Conservation (phyloP, 2,888 invertebrate species). For the Andrena camellia region DNA sequence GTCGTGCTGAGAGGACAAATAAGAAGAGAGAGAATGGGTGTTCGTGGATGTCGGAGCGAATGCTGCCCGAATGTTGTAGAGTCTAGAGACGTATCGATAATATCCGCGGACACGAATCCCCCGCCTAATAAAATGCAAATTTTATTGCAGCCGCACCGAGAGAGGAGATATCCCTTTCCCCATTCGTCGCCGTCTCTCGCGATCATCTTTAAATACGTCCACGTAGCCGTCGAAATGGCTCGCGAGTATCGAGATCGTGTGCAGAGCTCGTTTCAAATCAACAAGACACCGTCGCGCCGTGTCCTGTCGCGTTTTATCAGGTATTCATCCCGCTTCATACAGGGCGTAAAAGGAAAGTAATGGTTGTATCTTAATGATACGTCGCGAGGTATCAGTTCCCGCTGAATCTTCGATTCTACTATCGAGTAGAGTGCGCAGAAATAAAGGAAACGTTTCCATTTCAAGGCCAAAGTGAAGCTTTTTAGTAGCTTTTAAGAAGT, state of each 20-base stretch:
- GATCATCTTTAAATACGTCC: slow-evolving; percentile 38
- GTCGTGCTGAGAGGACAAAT: slow-evolving; percentile 1
- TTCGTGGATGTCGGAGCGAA: slow-evolving; percentile 13
- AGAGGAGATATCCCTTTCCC: slow-evolving; percentile 26
- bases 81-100: not conserved
- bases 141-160: slow-evolving; percentile 32
- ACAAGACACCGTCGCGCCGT: slow-evolving; percentile 19
- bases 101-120: slow-evolving; percentile 37
- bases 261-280: slow-evolving; percentile 22
- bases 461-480: no score
- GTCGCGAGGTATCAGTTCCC: no score
- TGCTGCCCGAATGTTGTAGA: slow-evolving; percentile 21
- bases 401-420: no score
- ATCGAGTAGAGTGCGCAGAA: no score
- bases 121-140: slow-evolving; percentile 46
- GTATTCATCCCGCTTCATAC: not conserved
- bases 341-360: not conserved
- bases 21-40: slow-evolving; percentile 6
- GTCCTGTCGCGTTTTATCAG: slow-evolving; percentile 10
- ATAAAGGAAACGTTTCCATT: no score
- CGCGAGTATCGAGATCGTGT: slow-evolving; percentile 36
- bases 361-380: not conserved
- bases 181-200: slow-evolving; percentile 28
- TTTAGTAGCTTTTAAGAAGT: not conserved
- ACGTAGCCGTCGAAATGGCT: slow-evolving; percentile 35